A percentile compares a stretch with the other conserved stretches of the same genome.
phyloP scores from a whole-genome alignment of 2,113 vertebrate species.

The Xenus cinereus region DNA sequence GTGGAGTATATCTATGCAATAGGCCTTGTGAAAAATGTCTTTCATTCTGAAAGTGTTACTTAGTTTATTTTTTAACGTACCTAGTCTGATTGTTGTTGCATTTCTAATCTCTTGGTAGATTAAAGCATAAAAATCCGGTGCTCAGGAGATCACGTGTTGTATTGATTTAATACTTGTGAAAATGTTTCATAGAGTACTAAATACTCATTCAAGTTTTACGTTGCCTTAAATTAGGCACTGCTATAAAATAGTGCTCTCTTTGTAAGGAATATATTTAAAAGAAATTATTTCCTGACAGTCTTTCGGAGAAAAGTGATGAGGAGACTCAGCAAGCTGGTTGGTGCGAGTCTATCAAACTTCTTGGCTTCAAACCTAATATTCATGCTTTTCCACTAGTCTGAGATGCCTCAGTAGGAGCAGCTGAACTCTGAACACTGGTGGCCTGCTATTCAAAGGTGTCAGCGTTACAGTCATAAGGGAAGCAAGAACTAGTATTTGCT shows the following conservation, averaged over 20 bases:
- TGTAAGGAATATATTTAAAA: neutral
- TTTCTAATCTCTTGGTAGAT: neutral
- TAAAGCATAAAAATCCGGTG: neutral
- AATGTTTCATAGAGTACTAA: neutral
- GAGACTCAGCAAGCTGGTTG: neutral
- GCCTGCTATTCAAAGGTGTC: neutral
- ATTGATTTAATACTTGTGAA: neutral
- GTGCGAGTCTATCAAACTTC: neutral
- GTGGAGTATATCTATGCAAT: neutral
- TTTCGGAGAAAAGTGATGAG: neutral
- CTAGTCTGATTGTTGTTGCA: neutral
- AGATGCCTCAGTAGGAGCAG: neutral
- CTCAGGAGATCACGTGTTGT: neutral
- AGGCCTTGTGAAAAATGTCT: neutral
- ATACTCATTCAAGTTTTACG: neutral
- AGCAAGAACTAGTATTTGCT: neutral
- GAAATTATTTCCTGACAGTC: neutral
- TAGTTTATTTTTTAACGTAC: neutral
- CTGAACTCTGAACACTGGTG: neutral
- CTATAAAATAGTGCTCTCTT: neutral
- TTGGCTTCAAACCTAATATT: neutral
- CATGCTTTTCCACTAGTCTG: neutral
- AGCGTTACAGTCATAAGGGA: neutral
- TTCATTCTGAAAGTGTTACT: neutral
- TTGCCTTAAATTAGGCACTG: neutral